These are phyloP conservation scores for Oeneis ivallda DNA, from an alignment of 2,888 invertebrate genomes.

Conservation along the genomic window DNA sequence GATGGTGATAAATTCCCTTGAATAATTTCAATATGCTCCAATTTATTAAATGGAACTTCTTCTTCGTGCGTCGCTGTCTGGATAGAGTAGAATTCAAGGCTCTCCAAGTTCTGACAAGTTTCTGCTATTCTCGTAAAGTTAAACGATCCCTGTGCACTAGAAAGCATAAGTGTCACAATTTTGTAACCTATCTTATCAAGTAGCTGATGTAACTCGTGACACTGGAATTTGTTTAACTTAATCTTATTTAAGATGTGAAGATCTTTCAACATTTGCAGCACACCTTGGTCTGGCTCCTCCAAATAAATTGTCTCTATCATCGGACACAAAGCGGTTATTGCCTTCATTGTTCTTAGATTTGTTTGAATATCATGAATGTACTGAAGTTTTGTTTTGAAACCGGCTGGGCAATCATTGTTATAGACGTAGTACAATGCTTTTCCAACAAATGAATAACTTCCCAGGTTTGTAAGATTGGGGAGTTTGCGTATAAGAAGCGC, in stretches of 20 bases:
- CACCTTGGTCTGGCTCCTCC: conserved; percentile 83
- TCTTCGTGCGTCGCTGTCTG: conserved; percentile 81
- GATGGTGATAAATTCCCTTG: conserved; percentile 83
- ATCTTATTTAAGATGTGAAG: conserved; percentile 77
- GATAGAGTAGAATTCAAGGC: conserved; percentile 85
- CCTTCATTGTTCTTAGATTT: conserved; percentile 80
- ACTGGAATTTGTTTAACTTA: conserved; percentile 84
- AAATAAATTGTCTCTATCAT: conserved; percentile 84
- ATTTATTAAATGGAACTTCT: conserved; percentile 80
- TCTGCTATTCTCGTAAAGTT: conserved; percentile 83
- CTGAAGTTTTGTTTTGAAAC: conserved; percentile 83
- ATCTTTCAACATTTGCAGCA: conserved; percentile 74
- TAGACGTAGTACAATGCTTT: conserved; percentile 81
- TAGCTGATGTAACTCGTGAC: conserved; percentile 82
- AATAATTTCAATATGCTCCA: conserved; percentile 85
- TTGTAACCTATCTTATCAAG: conserved; percentile 79
- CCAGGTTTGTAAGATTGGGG: conserved; percentile 84
- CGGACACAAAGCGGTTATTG: conserved; percentile 83
- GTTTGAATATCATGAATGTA: conserved; percentile 86
- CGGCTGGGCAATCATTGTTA: conserved; percentile 75
- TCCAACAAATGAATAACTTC: conserved; percentile 86
- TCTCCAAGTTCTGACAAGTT: conserved; percentile 81
- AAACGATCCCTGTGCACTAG: conserved; percentile 80
- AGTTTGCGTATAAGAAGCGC: conserved; percentile 83
- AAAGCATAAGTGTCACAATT: conserved; percentile 81